Evolutionary conservation across 2,888 invertebrate genomes (phyloP).

Genomic region (Lissonota sp.): DNA sequence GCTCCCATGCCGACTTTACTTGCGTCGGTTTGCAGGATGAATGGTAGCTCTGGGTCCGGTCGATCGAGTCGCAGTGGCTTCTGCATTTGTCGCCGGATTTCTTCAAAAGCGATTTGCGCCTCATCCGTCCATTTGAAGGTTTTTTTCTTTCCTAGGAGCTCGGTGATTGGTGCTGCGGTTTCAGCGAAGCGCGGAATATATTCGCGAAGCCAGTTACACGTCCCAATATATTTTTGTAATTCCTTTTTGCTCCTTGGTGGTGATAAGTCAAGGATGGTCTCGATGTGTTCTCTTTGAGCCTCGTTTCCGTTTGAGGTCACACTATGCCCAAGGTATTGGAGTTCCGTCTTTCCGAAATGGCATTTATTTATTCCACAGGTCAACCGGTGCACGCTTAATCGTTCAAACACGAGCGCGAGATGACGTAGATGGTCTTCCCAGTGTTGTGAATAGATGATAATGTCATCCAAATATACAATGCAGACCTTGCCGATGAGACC

Average conservation of each 20-base stretch:
- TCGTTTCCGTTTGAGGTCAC: background rate
- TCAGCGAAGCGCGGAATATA: slow-evolving; percentile 27
- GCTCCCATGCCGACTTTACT: slow-evolving; percentile 18
- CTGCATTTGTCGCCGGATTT: too few species aligned
- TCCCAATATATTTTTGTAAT: slow-evolving; percentile 18
- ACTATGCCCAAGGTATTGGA: background rate
- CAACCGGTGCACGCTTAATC: slow-evolving; percentile 53
- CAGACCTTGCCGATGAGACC: slow-evolving; percentile 63
- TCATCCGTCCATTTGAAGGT: too few species aligned
- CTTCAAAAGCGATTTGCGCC: too few species aligned
- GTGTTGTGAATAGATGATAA: slow-evolving; percentile 66
- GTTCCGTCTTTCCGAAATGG: background rate
- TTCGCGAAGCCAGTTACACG: slow-evolving; percentile 55
- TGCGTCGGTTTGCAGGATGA: slow-evolving; percentile 21
- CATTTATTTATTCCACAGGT: slow-evolving; percentile 32
- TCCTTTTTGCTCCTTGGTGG: background rate
- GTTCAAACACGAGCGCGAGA: slow-evolving; percentile 63
- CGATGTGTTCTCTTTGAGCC: background rate
- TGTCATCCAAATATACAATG: slow-evolving; percentile 73
- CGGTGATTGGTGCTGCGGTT: slow-evolving; percentile 21
- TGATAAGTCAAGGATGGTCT: background rate
- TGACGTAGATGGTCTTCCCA: slow-evolving; percentile 30
- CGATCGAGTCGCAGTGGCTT: too few species aligned
- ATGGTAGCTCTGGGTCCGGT: too few species aligned
- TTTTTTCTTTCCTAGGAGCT: slow-evolving; percentile 12